Evolutionary conservation across 1,140 invertebrate genomes (phyloP).

Genomic region (Oreohelix idahoensis): DNA sequence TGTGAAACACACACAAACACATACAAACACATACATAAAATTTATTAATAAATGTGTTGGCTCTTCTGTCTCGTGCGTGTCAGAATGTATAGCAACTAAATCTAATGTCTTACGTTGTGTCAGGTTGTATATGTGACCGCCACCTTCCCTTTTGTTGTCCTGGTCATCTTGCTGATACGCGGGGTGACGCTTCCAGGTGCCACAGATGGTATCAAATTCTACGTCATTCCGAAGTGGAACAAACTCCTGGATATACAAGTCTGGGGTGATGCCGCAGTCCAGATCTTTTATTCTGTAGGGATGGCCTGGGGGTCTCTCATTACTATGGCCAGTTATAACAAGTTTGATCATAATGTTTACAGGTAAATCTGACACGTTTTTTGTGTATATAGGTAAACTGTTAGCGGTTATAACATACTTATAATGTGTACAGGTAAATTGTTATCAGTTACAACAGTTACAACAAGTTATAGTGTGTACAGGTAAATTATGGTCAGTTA

Average conservation of each 20-base stretch:
- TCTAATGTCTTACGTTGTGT: too few species aligned
- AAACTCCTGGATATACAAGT: slow-evolving; percentile 50
- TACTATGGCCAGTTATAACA: slow-evolving; percentile 57
- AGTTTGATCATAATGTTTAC: slow-evolving; percentile 49
- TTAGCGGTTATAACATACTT: too few species aligned
- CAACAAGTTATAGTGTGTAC: too few species aligned
- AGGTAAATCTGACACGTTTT: neutral
- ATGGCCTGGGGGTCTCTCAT: slow-evolving; percentile 58
- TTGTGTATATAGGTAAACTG: neutral
- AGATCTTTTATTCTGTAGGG: slow-evolving; percentile 58
- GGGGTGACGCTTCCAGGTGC: slow-evolving; percentile 12
- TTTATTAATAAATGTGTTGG: too few species aligned
- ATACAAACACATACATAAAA: too few species aligned
- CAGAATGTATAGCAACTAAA: too few species aligned
- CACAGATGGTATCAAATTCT: slow-evolving; percentile 82
- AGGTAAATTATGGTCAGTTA: too few species aligned
- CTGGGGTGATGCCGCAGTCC: slow-evolving; percentile 49
- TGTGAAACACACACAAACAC: too few species aligned
- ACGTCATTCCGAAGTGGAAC: slow-evolving; percentile 53
- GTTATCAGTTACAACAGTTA: too few species aligned
- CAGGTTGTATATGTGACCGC: slow-evolving; percentile 26
- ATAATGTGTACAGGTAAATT: too few species aligned
- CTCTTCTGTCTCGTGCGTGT: too few species aligned
- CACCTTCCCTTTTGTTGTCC: slow-evolving; percentile 19
- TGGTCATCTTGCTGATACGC: slow-evolving; percentile 5